Conservation (phyloP, 2,888 invertebrate species). For the Melanargia galathea region DNA sequence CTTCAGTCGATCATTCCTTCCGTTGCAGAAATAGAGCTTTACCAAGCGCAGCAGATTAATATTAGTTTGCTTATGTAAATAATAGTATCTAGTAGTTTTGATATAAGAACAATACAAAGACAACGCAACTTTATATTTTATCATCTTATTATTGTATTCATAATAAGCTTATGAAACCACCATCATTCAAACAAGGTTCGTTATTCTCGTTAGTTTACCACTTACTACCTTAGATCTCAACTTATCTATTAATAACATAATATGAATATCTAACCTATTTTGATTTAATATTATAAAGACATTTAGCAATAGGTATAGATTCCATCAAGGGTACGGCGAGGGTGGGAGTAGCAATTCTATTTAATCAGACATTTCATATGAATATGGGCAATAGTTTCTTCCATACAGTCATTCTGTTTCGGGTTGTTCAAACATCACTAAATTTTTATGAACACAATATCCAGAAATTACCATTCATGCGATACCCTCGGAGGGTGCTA, state of each 20-base stretch:
- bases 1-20: no score
- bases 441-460: conserved; percentile 41
- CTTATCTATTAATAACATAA: no score
- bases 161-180: conserved; percentile 3
- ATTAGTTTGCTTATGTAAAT: no score
- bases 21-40: no score
- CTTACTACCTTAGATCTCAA: background rate
- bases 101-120: background rate
- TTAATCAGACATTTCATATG: conserved; percentile 1
- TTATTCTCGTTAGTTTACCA: conserved; percentile 4
- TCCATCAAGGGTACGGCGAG: no score
- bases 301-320: no score
- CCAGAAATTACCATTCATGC: conserved; percentile 47
- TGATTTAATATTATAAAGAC: no score
- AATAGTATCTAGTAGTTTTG: no score
- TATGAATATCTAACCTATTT: no score
- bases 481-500: conserved; percentile 55
- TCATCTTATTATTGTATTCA: background rate
- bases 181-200: background rate
- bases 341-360: no score
- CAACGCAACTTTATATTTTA: background rate
- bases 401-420: conserved; percentile 16
- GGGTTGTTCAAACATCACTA: conserved; percentile 30
- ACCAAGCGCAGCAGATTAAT: no score
- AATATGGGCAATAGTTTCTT: conserved; percentile 11